These are phyloP conservation scores for Mythimna ferrago DNA, from an alignment of 2,888 invertebrate genomes.

Conservation along the genomic window DNA sequence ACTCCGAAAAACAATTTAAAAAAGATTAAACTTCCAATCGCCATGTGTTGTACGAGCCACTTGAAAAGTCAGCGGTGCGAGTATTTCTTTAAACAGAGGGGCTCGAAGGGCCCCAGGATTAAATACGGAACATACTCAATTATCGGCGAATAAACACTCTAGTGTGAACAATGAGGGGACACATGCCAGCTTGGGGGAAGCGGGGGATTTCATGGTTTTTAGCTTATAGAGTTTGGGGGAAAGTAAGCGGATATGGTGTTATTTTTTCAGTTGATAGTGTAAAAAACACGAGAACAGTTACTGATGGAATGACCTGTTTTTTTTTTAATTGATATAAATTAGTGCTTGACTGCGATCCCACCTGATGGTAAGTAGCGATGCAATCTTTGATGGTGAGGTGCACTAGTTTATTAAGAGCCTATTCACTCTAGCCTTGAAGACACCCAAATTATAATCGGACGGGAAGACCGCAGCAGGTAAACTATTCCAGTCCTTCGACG, in stretches of 20 bases:
- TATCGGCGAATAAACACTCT: conserved; percentile 84
- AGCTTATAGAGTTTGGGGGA: conserved; percentile 19
- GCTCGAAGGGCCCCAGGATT: conserved; percentile 59
- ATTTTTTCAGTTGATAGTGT: neutral
- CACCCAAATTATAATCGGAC: no score
- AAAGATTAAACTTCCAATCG: conserved; percentile 72
- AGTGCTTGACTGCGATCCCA: no score
- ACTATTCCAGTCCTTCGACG: no score
- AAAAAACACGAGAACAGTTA: neutral
- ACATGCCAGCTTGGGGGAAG: conserved; percentile 43
- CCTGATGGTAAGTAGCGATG: no score
- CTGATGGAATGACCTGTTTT: no score
- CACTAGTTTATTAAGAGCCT: no score
- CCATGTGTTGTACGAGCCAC: conserved; percentile 78
- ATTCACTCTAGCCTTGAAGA: no score
- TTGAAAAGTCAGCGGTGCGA: conserved; percentile 78
- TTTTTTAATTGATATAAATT: no score
- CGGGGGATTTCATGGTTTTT: conserved; percentile 49
- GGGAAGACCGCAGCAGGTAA: no score
- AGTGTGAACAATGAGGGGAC: conserved; percentile 67
- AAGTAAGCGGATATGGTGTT: neutral
- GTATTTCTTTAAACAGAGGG: conserved; percentile 80
- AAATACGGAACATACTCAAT: conserved; percentile 79
- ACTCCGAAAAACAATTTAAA: conserved; percentile 44
- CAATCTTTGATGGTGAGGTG: no score